Evolutionary conservation across 2,888 invertebrate species (phyloP).

Genomic region (Diogma glabrata): DNA sequence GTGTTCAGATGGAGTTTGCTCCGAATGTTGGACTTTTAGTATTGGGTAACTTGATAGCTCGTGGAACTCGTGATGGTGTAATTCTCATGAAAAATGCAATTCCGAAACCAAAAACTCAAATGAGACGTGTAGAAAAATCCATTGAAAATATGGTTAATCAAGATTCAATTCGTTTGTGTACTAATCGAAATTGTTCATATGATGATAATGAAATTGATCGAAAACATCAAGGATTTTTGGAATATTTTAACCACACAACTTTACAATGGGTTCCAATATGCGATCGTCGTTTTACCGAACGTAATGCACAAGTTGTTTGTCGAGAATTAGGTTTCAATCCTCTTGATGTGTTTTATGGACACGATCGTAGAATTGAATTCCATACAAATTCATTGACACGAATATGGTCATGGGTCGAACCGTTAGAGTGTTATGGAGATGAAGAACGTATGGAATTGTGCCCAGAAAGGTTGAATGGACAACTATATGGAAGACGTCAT

Average conservation of each 20-base stretch:
- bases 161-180: slow-evolving; percentile 66
- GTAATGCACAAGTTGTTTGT: slow-evolving; percentile 95
- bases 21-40: slow-evolving; percentile 94
- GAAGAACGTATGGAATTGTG: slow-evolving; percentile 71
- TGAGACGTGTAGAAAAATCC: slow-evolving; percentile 31
- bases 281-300: slow-evolving; percentile 87
- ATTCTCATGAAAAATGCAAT: slow-evolving; percentile 61
- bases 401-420: slow-evolving; percentile 93
- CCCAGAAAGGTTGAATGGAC: slow-evolving; percentile 79
- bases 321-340: slow-evolving; percentile 82
- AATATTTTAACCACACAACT: slow-evolving; percentile 90
- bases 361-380: slow-evolving; percentile 75
- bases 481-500: slow-evolving; percentile 72
- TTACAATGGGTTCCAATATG: slow-evolving; percentile 96
- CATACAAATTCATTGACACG: slow-evolving; percentile 78
- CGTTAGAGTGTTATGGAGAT: slow-evolving; percentile 68
- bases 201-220: slow-evolving; percentile 41
- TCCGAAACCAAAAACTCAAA: slow-evolving; percentile 23
- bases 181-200: slow-evolving; percentile 56
- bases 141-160: slow-evolving; percentile 43
- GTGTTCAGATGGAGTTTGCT: slow-evolving; percentile 84
- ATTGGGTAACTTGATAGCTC: slow-evolving; percentile 76
- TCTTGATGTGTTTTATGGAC: slow-evolving; percentile 77
- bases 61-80: slow-evolving; percentile 62
- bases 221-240: slow-evolving; percentile 75